Evolutionary conservation across 2,888 invertebrate species (phyloP).

Genomic region (Saturnia pavonia): DNA sequence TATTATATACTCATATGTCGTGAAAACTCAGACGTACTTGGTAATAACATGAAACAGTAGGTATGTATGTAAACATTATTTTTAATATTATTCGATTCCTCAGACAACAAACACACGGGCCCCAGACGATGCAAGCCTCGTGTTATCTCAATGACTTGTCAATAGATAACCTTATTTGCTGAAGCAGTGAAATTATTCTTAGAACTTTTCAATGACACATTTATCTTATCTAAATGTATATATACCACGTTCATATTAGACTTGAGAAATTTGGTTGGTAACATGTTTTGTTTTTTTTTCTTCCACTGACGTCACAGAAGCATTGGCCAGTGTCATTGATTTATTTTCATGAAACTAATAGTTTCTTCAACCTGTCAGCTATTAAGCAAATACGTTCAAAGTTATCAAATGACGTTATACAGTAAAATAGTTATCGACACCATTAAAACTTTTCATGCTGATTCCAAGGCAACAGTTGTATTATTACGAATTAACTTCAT

Average conservation of each 20-base stretch:
- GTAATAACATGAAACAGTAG: not conserved
- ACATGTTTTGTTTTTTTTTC: not conserved
- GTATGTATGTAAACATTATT: not conserved
- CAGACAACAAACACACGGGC: conserved; percentile 1
- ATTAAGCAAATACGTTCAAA: not conserved
- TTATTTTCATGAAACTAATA: not conserved
- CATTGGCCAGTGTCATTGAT: not conserved
- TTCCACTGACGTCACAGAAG: not conserved
- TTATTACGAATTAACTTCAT: too few relatives aligned
- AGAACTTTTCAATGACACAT: not conserved
- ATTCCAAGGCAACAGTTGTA: too few relatives aligned
- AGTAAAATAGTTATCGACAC: too few relatives aligned
- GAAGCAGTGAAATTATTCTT: not conserved
- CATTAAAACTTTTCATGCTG: too few relatives aligned
- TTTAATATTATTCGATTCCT: not conserved
- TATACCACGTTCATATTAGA: not conserved
- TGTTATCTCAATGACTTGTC: not conserved
- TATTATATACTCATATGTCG: not conserved
- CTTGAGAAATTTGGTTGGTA: not conserved
- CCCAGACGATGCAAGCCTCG: not conserved
- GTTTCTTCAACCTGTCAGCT: not conserved
- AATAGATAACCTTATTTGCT: not conserved
- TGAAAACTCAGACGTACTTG: not conserved
- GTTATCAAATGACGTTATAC: too few relatives aligned
- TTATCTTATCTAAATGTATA: conserved; percentile 9